phyloP scores from a whole-genome alignment of 2,797 vertebrate genomes.

The Acrossocheilus wenchowensis region DNA sequence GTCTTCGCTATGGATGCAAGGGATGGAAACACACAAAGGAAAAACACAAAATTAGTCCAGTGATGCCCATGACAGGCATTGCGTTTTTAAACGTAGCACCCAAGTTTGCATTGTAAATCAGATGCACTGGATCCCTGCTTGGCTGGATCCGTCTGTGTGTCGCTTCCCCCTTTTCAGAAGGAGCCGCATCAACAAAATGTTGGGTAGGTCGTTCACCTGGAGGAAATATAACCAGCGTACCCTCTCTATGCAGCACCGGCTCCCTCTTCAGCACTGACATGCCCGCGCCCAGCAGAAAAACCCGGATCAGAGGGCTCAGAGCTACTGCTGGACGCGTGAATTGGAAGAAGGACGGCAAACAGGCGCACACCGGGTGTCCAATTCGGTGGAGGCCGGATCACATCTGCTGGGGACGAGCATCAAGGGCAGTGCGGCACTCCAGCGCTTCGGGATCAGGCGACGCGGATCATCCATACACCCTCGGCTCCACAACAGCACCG shows the following conservation, averaged over 20 bases:
- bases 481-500: conserved; percentile 60
- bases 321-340: conserved; percentile 78
- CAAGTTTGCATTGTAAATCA: conserved; percentile 61
- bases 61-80: neutral
- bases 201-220: conserved; percentile 65
- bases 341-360: conserved; percentile 69
- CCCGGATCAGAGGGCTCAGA: conserved; percentile 80
- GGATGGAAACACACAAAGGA: conserved; percentile 58
- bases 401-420: conserved; percentile 81
- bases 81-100: conserved; percentile 11
- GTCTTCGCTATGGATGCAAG: conserved; percentile 21
- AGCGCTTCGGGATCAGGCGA: conserved; percentile 77
- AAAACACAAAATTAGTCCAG: conserved; percentile 26
- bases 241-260: conserved; percentile 66
- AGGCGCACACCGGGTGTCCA: conserved; percentile 69
- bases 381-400: conserved; percentile 75
- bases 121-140: conserved; percentile 3
- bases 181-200: conserved; percentile 67
- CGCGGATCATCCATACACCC: conserved; percentile 71
- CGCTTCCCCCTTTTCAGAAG: conserved; percentile 63
- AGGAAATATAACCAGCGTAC: conserved; percentile 74
- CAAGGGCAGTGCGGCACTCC: conserved; percentile 84
- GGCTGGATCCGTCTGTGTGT: conserved; percentile 19
- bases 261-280: conserved; percentile 81
- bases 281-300: conserved; percentile 78